Evolutionary conservation across 2,888 invertebrate species (phyloP).

Genomic region (Drosophila trichaetosa): DNA sequence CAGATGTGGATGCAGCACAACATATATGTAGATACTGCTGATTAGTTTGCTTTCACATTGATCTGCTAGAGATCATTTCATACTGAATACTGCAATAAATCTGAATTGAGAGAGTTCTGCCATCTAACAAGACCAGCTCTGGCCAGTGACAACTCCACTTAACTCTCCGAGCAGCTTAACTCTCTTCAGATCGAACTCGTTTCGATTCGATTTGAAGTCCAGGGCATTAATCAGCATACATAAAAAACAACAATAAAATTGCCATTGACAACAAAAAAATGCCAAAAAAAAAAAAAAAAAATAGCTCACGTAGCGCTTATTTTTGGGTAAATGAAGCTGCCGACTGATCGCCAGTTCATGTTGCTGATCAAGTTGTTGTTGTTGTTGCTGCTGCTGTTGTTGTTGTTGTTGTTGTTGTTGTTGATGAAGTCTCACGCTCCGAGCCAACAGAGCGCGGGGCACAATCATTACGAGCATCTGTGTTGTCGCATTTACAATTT

Average conservation of each 20-base stretch:
- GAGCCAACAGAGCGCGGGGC: slow-evolving; percentile 39
- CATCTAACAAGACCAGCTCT: neutral
- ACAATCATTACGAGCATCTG: slow-evolving; percentile 73
- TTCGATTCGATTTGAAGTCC: neutral
- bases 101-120: too few species aligned
- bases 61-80: too few species aligned
- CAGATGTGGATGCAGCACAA: neutral
- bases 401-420: slow-evolving; percentile 15
- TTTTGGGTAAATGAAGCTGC: slow-evolving; percentile 53
- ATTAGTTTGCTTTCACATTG: neutral
- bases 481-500: slow-evolving; percentile 82
- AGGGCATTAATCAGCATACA: slow-evolving; percentile 16
- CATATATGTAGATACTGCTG: neutral
- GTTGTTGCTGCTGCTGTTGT: neutral
- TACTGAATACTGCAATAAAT: too few species aligned
- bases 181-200: neutral
- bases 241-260: slow-evolving; percentile 8
- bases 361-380: slow-evolving; percentile 12
- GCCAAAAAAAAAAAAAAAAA: slow-evolving; percentile 12
- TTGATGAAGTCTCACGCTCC: slow-evolving; percentile 61
- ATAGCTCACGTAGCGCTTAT: slow-evolving; percentile 37
- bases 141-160: neutral
- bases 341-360: slow-evolving; percentile 26
- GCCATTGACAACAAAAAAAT: slow-evolving; percentile 16
- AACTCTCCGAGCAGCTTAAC: neutral